A percentile compares a stretch with the other conserved stretches of the same genome.
Evolutionary conservation across 2,113 vertebrate genomes (phyloP).

Genomic region (Solenodon paradoxus): DNA sequence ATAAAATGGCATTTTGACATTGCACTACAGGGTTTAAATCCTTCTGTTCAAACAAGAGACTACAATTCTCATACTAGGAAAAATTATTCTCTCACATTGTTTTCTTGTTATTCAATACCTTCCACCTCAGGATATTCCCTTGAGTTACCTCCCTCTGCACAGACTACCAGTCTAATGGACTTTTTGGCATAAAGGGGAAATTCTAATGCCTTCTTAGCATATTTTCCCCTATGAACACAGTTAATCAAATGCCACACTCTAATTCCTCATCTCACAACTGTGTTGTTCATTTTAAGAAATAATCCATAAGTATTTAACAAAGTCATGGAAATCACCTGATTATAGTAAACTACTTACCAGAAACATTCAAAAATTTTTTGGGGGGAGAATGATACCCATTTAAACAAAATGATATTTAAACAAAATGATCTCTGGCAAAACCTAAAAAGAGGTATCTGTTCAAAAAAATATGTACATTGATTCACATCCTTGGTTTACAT

Average conservation of each 20-base stretch:
- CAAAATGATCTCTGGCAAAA: slow-evolving; percentile 46
- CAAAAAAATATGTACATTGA: slow-evolving; percentile 46
- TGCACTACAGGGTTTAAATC: background rate
- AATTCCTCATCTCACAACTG: slow-evolving; percentile 42
- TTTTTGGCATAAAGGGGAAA: slow-evolving; percentile 56
- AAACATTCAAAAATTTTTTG: slow-evolving; percentile 74
- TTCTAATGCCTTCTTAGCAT: slow-evolving; percentile 58
- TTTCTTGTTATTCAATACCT: slow-evolving; percentile 26
- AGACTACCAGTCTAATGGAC: slow-evolving; percentile 44
- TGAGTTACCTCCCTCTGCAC: slow-evolving; percentile 31
- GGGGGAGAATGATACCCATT: slow-evolving; percentile 35
- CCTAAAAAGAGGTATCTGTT: slow-evolving; percentile 7
- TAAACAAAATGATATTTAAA: slow-evolving; percentile 73
- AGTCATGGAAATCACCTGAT: slow-evolving; percentile 71
- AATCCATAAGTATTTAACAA: slow-evolving; percentile 52
- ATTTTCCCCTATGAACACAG: slow-evolving; percentile 52
- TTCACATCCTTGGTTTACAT: slow-evolving; percentile 36
- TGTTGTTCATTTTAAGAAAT: slow-evolving; percentile 51
- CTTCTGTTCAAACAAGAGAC: background rate
- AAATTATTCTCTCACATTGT: background rate
- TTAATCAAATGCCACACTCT: slow-evolving; percentile 59
- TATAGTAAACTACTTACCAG: slow-evolving; percentile 76
- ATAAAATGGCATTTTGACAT: slow-evolving; percentile 8
- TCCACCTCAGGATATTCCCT: slow-evolving; percentile 2
- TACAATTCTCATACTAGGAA: background rate